Evolutionary conservation across 2,797 vertebrate species (phyloP).

Genomic region (Esox masquinongy): DNA sequence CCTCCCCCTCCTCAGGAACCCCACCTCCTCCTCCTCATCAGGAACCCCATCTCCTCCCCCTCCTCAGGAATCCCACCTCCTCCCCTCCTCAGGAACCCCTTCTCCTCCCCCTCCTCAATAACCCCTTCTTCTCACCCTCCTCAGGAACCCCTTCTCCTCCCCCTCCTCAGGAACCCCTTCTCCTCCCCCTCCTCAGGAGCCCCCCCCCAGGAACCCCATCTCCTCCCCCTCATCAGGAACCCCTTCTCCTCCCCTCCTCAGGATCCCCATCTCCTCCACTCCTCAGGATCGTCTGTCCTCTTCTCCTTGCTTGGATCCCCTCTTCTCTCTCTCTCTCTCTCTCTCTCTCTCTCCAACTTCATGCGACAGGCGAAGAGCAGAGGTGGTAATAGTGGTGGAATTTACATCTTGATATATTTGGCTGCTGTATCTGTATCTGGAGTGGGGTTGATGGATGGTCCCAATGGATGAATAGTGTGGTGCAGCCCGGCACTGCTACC

Average conservation of each 20-base stretch:
- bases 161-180: no score
- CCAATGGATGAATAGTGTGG: slow-evolving; percentile 36
- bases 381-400: slow-evolving; percentile 57
- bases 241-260: neutral
- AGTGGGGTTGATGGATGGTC: slow-evolving; percentile 69
- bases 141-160: no score
- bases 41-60: no score
- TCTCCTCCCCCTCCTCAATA: no score
- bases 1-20: neutral
- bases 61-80: no score
- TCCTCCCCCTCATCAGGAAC: neutral
- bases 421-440: slow-evolving; percentile 39
- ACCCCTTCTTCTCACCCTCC: no score
- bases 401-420: slow-evolving; percentile 75
- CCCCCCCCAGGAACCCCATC: neutral
- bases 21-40: neutral
- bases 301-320: neutral
- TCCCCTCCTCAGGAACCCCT: no score
- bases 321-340: neutral
- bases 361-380: slow-evolving; percentile 24
- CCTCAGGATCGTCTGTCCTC: neutral
- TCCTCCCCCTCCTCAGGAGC: neutral
- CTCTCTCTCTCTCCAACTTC: neutral
- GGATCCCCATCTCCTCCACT: neutral
- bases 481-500: slow-evolving; percentile 39